phyloP scores from a whole-genome alignment of 2,888 invertebrate species.

The Thecophora atra region DNA sequence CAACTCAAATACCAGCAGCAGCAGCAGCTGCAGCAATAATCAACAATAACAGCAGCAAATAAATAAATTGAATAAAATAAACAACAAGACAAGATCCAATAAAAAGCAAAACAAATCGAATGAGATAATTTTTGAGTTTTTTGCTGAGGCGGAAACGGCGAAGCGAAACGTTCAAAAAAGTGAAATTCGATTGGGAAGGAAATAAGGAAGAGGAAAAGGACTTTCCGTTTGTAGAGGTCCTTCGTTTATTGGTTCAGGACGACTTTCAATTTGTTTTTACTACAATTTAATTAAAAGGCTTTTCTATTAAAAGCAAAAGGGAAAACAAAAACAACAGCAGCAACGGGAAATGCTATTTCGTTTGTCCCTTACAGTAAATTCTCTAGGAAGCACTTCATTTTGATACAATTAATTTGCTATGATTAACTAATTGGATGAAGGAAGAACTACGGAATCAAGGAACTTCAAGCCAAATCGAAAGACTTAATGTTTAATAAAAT shows the following conservation, averaged over 20 bases:
- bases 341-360: too few relatives aligned
- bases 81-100: not conserved
- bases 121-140: not conserved
- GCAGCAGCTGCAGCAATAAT: not conserved
- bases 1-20: slow-evolving; percentile 48
- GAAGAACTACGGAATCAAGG: too few relatives aligned
- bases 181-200: not conserved
- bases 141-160: not conserved
- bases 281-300: slow-evolving; percentile 1
- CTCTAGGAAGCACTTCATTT: too few relatives aligned
- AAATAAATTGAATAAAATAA: not conserved
- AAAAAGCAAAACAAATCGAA: not conserved
- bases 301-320: not conserved
- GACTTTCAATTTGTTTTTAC: slow-evolving; percentile 9
- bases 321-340: not conserved
- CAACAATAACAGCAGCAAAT: not conserved
- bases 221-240: not conserved
- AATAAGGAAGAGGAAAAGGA: not conserved
- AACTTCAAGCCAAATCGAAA: too few relatives aligned
- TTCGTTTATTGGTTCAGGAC: not conserved
- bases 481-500: too few relatives aligned
- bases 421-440: too few relatives aligned
- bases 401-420: too few relatives aligned
- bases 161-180: too few relatives aligned
- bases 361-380: too few relatives aligned